phyloP scores from a whole-genome alignment of 2,888 invertebrate genomes.

The Agriopis marginaria region DNA sequence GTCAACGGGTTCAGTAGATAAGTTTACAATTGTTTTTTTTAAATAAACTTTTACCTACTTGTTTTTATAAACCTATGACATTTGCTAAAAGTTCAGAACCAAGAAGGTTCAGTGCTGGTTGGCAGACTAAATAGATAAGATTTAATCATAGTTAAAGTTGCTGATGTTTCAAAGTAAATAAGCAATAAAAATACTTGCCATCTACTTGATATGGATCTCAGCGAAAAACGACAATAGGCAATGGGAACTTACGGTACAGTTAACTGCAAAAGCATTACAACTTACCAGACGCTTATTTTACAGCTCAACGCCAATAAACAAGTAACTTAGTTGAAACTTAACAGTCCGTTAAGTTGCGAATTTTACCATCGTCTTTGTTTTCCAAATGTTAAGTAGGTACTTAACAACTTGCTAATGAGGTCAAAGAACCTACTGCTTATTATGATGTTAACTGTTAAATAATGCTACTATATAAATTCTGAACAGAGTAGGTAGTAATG shows the following conservation, averaged over 20 bases:
- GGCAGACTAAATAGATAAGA: no score
- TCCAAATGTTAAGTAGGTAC: slow-evolving; percentile 11
- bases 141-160: no score
- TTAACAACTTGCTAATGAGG: slow-evolving; percentile 21
- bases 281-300: slow-evolving; percentile 14
- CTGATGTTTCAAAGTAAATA: no score
- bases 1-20: no score
- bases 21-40: no score
- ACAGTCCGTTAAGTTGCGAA: slow-evolving; percentile 15
- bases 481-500: no score
- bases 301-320: slow-evolving; percentile 12
- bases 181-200: no score
- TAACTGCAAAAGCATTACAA: slow-evolving; percentile 15
- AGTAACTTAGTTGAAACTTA: slow-evolving; percentile 15
- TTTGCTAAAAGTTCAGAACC: no score
- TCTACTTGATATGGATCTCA: not conserved
- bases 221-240: not conserved
- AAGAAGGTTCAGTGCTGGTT: no score
- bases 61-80: no score
- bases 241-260: not conserved
- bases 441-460: slow-evolving; percentile 8
- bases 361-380: slow-evolving; percentile 10
- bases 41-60: no score
- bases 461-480: not conserved
- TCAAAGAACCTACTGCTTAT: slow-evolving; percentile 22